Conservation (phyloP, 2,888 invertebrate species). For the Celastrina argiolus region DNA sequence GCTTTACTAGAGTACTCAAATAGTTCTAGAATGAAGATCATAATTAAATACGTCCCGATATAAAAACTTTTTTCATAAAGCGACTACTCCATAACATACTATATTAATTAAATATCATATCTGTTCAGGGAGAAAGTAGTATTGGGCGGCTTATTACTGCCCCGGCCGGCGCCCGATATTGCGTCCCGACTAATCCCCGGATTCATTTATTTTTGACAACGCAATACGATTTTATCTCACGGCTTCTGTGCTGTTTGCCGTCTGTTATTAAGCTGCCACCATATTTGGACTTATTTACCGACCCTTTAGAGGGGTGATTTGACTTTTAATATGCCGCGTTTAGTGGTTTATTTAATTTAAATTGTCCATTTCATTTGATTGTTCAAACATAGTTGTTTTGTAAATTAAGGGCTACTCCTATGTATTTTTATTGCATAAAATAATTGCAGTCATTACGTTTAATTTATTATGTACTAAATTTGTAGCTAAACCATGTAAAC, state of each 20-base stretch:
- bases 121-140: slow-evolving; percentile 26
- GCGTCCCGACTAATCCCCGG: slow-evolving; percentile 74
- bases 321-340: slow-evolving; percentile 66
- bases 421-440: too few species aligned
- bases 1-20: neutral
- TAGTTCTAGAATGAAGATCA: neutral
- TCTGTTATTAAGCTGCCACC: slow-evolving; percentile 72
- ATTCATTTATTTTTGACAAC: slow-evolving; percentile 79
- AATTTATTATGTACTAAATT: too few species aligned
- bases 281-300: slow-evolving; percentile 69
- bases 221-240: slow-evolving; percentile 78
- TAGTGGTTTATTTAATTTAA: slow-evolving; percentile 58
- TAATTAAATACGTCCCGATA: neutral
- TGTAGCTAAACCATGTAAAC: too few species aligned
- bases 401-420: neutral
- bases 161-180: slow-evolving; percentile 70
- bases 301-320: slow-evolving; percentile 66
- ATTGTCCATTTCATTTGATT: slow-evolving; percentile 26
- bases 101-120: slow-evolving; percentile 22
- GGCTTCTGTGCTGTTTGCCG: slow-evolving; percentile 78
- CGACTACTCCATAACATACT: neutral
- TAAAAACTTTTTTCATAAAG: slow-evolving; percentile 1
- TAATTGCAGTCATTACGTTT: too few species aligned
- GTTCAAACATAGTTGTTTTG: neutral
- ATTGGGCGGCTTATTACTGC: slow-evolving; percentile 57